phyloP scores from a whole-genome alignment of 2,113 vertebrate genomes.

The Pituophis catenifer region DNA sequence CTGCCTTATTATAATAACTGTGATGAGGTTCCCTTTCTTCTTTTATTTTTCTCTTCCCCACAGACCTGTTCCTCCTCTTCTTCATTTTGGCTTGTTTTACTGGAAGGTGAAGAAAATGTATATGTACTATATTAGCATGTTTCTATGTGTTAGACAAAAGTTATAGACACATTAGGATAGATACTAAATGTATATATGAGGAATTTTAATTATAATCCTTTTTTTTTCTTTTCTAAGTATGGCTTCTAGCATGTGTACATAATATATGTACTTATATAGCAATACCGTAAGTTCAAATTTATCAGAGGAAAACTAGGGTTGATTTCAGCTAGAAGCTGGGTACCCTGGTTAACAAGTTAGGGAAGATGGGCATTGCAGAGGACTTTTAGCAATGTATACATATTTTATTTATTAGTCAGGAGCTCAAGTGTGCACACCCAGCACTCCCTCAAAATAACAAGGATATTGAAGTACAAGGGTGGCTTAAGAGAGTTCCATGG shows the following conservation, averaged over 20 bases:
- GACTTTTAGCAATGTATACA: neutral
- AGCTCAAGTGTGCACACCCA: neutral
- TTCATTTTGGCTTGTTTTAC: neutral
- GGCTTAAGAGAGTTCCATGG: neutral
- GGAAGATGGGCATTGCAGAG: neutral
- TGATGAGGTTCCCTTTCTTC: neutral
- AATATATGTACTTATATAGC: neutral
- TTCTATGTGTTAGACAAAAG: neutral
- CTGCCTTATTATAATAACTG: neutral
- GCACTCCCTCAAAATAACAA: neutral
- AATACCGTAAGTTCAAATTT: neutral
- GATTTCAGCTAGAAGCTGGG: neutral
- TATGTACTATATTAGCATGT: neutral
- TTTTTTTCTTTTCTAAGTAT: neutral
- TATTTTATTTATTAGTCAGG: neutral
- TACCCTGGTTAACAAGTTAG: neutral
- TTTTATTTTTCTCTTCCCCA: neutral
- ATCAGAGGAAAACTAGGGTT: neutral
- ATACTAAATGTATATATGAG: neutral
- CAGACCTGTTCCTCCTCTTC: neutral
- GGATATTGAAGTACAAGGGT: neutral
- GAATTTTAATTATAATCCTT: neutral
- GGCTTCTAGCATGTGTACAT: neutral
- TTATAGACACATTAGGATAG: neutral
- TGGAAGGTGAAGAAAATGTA: neutral